Evolutionary conservation across 1,140 invertebrate genomes (phyloP), one percentile per base, ranked within the genome.

Genomic region (Aphelinus atriplicis): DNA sequence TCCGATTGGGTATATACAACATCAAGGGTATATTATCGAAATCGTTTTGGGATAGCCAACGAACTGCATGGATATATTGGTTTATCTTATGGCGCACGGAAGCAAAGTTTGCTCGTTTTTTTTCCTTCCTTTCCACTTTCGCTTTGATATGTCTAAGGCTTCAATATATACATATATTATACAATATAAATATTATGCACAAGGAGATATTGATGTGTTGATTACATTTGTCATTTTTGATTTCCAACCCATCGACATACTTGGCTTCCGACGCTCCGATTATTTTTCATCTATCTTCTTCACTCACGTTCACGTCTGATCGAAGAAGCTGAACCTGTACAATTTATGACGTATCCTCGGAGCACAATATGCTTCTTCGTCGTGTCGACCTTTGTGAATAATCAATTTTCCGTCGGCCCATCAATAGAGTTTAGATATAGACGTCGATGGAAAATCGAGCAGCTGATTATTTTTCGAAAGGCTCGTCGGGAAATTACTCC

Each of bases 51-150:
- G 55, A 46, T 26, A 67, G 45, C 63, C 66, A 70, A 10, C 55
- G 48, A 66, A 71, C 43, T 66, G 74, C 68, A 76, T 76, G 74
- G 10, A 64, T 26, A 26, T 53, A 58, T 64, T 58, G 47, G 45
- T 58, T 69, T 62, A 7, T 68, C n/a, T 50, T 7, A 51, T 9
- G 61, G 9, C 7, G 62, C 60, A 50, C 55, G 61, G 55, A 75
- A 70, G 66, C 51, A 75, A 64, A 65, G 42, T 58, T 26, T 64
- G 45, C 26, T 9, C 42, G 7, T n/a, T 42, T 26, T 26, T 26
- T 26, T 26, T 26, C 26, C 26, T 26, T 26, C 26, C 26, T 26
- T 26, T 26, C 55, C 7, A 62, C 1, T 26, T 2, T 6, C 7
- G 53, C 61, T 57, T 64, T 10, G 3, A 10, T 64, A 26, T 26